These are phyloP conservation scores for Maniola jurtina DNA, from an alignment of 1,140 invertebrate species.

Conservation along the genomic window DNA sequence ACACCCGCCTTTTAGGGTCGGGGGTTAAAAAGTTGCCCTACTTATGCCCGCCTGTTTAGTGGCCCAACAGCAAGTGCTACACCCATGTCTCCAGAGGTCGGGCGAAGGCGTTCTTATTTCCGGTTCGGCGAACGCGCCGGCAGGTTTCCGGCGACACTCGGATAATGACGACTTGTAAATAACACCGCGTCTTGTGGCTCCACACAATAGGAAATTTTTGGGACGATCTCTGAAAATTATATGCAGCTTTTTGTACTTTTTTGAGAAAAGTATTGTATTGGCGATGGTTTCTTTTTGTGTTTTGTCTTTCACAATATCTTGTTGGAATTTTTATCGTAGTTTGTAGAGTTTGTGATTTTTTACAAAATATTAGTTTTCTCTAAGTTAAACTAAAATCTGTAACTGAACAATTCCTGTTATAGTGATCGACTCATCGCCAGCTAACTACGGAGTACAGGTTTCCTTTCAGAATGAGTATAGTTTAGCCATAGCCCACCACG, in stretches of 20 bases:
- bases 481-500: too few relatives aligned
- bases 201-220: constrained; percentile 16
- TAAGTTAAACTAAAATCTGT: too few relatives aligned
- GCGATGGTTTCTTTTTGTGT: too few relatives aligned
- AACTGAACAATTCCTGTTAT: too few relatives aligned
- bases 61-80: constrained; percentile 37
- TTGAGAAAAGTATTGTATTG: neutral
- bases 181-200: constrained; percentile 17
- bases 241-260: constrained; percentile 5
- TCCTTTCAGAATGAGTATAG: too few relatives aligned
- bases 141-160: constrained; percentile 42
- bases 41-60: constrained; percentile 21
- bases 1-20: too few relatives aligned
- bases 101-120: constrained; percentile 57
- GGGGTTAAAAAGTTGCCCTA: neutral
- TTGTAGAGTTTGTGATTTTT: too few relatives aligned
- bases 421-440: too few relatives aligned
- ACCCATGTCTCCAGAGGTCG: constrained; percentile 37
- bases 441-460: too few relatives aligned
- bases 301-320: too few relatives aligned
- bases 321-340: too few relatives aligned
- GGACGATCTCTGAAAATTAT: constrained; percentile 9
- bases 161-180: constrained; percentile 42
- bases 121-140: constrained; percentile 51
- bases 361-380: too few relatives aligned